These are phyloP conservation scores for Malurus splendens DNA, from an alignment of 2,797 vertebrate genomes.

Conservation along the genomic window DNA sequence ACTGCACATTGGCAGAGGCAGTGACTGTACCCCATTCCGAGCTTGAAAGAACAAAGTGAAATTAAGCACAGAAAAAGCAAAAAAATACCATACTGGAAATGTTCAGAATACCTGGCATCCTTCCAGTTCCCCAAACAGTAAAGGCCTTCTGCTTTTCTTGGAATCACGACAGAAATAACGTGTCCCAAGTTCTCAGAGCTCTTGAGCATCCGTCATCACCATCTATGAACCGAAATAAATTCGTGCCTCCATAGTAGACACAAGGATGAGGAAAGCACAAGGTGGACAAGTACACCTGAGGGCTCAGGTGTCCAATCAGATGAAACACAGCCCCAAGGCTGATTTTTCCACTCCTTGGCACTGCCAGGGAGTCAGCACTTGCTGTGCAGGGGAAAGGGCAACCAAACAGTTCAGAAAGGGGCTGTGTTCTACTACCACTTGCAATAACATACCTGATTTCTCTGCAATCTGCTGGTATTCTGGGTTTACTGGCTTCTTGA, in stretches of 20 bases:
- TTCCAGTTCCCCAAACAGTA: not conserved
- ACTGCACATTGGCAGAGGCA: not conserved
- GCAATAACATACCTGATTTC: not conserved
- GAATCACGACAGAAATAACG: not conserved
- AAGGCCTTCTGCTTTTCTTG: not conserved
- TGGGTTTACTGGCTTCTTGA: not conserved
- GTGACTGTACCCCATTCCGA: too few species aligned
- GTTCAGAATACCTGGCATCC: not conserved
- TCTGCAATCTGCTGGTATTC: not conserved
- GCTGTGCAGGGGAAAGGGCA: not conserved
- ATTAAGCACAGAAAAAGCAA: not conserved
- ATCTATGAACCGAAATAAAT: not conserved
- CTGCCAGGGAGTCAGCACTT: not conserved
- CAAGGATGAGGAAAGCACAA: not conserved
- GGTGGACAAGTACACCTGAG: not conserved
- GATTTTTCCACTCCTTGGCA: not conserved
- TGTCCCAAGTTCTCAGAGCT: not conserved
- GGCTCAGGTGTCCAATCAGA: not conserved
- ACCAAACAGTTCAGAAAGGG: not conserved
- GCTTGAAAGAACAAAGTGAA: not conserved
- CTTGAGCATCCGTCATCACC: not conserved
- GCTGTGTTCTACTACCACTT: not conserved
- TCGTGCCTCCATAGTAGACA: fast-evolving
- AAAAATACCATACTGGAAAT: not conserved
- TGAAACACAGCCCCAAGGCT: not conserved